These are phyloP conservation scores for Euglossa dilemma DNA, from an alignment of 1,140 invertebrate species.

Conservation along the genomic window DNA sequence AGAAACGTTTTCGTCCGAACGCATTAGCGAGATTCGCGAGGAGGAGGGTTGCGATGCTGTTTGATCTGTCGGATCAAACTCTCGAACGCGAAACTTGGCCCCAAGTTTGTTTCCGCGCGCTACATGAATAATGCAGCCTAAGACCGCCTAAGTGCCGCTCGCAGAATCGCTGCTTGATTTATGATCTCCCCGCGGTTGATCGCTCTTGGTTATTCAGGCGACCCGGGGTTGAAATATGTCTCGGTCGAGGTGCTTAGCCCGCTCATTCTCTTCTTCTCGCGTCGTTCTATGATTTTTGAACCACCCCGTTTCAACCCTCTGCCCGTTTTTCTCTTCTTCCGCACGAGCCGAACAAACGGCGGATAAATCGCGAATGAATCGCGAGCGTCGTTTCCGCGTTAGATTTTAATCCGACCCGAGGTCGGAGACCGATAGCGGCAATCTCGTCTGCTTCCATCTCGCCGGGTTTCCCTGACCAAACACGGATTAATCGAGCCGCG, in stretches of 20 bases:
- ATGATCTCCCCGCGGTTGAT: background rate
- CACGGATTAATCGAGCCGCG: background rate
- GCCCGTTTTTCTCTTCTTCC: too few species aligned
- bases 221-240: background rate
- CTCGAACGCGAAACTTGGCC: background rate
- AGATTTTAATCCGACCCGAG: too few species aligned
- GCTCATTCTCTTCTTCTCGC: background rate
- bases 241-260: background rate
- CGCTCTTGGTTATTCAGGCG: slow-evolving; percentile 3
- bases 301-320: background rate
- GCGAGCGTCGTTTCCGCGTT: too few species aligned
- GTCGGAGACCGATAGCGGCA: background rate
- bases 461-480: background rate
- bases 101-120: slow-evolving; percentile 22
- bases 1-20: slow-evolving; percentile 9
- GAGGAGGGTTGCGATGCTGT: background rate
- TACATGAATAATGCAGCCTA: slow-evolving; percentile 26
- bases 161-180: slow-evolving; percentile 27
- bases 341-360: too few species aligned
- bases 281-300: background rate
- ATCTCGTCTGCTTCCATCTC: background rate
- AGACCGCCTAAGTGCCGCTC: background rate
- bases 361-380: too few species aligned
- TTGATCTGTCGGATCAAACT: slow-evolving; percentile 24
- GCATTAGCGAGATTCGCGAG: background rate